phyloP scores from a whole-genome alignment of 2,888 invertebrate genomes.

The Limnephilus auricula region DNA sequence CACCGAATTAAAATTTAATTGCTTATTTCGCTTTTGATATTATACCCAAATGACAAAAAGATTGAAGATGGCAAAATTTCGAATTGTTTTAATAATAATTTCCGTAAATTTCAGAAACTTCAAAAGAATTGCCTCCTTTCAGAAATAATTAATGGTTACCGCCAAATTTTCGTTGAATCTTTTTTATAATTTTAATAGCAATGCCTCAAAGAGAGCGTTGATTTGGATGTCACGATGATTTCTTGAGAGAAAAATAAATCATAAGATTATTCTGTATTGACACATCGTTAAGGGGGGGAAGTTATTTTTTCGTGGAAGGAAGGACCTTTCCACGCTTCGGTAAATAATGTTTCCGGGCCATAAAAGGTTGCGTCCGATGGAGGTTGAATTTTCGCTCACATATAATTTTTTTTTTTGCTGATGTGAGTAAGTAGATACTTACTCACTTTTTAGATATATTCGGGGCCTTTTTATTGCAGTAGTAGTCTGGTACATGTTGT shows the following conservation, averaged over 20 bases:
- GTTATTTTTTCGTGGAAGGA: constrained; percentile 5
- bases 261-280: background rate
- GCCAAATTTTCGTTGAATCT: background rate
- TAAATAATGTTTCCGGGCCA: background rate
- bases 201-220: background rate
- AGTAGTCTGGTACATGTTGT: too few relatives aligned
- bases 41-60: background rate
- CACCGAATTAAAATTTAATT: background rate
- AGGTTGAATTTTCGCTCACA: background rate
- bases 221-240: background rate
- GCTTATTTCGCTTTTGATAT: background rate
- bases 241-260: constrained; percentile 7
- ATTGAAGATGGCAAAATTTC: background rate
- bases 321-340: background rate
- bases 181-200: background rate
- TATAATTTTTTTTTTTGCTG: constrained; percentile 6
- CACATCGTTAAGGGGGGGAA: background rate
- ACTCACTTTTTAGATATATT: background rate
- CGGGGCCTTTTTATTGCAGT: background rate
- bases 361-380: constrained; percentile 2
- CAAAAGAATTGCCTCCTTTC: background rate
- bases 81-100: background rate
- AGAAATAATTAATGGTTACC: constrained; percentile 1
- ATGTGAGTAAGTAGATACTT: background rate
- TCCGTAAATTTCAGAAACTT: background rate